Base-by-base conservation (phyloP, 2,797 vertebrate genomes). In the Liparis tanakae region DNA sequence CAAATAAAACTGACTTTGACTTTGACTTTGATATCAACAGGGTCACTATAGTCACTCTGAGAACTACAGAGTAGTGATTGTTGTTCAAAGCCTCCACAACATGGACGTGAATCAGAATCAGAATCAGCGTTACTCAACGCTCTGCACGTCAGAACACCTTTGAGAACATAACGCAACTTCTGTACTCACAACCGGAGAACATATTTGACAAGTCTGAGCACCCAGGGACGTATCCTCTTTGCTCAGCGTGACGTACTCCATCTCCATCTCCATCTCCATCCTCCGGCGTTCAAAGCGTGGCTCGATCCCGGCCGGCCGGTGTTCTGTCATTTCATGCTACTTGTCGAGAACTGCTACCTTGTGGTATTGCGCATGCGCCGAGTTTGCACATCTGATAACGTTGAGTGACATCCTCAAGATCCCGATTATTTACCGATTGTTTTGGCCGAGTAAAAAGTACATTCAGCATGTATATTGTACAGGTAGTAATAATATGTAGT, bases 191-290 rank as follows among this genome's bases (percentile, higher is more conserved):
- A 56, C 64, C 37, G 41, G 46, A 70, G 55, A 64, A 57, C 59
- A 48, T 70, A 59, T 74, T 79, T 76, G 67, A 79, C 66, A 63
- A 81, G 56, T 70, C 68, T 13, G 7, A 84, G 71, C 62, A 73
- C 48, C 59, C 10, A 17, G n/a, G 76, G 69, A 67, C 70, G 77
- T 34, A 53, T 81, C 77, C 20, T 67, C 51, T 78, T 30, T 83
- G 82, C 79, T 72, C 73, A 44, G 54, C 12, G 54, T 80, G 76
- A 76, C 76, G 70, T 82, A 69, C n/a, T n/a, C n/a, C n/a, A n/a
- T n/a, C n/a, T n/a, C n/a, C n/a, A n/a, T n/a, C n/a, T n/a, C n/a
- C n/a, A 84, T 41, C 43, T 44, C 56, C 77, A 60, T 79, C 82
- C 70, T 59, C 37, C 2, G 82, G 78, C 69, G 76, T 79, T 81